Evolutionary conservation across 2,797 vertebrate species (phyloP), one percentile per base, ranked within the genome.

Genomic region (Sebastes hubbsi): DNA sequence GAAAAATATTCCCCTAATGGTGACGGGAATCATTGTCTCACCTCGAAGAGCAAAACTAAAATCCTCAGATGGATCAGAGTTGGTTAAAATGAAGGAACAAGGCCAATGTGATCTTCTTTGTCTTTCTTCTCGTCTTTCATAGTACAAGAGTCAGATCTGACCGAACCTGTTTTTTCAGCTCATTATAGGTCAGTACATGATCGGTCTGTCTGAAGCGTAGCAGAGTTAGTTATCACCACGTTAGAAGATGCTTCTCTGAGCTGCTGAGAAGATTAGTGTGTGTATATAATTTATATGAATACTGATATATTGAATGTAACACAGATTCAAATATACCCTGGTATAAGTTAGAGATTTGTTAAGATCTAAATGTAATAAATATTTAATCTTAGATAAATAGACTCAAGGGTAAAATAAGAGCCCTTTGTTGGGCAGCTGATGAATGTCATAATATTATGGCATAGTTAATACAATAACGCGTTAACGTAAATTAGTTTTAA

Each of bases 1-100:
- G 76, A 85, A 80, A 87, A 83, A 89, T 80, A 81, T 81, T 85
- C 85, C 83, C 79, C 30, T 12, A 65, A 78, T 80, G 77, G 61
- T 56, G 87, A 71, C 20, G 13, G 66, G 69, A 78, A 30, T 56
- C 20, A 52, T 38, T 34, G 63, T 74, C 56, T 83, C n/a, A 65
- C 58, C 72, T n/a, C 27, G 2, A 74, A 52, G 11, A 56, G n/a
- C 27, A 59, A 58, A 34, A 27, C 60, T n/a, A 2, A 61, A 64
- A 65, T 24, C 79, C 81, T 81, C 74, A 32, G 22, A 61, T 46
- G 70, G 68, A 67, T 71, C 60, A 25, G 8, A 73, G 27, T 2
- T 9, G n/a, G 59, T 64, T 27, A 8, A 32, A 4, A 66, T 38
- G 13, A 59, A 38, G 29, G 25, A 69, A 74, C 30, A 58, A 29